A percentile compares a stretch with the other conserved stretches of the same genome.
phyloP scores from a whole-genome alignment of 2,888 invertebrate species.

The Endomychus coccineus region DNA sequence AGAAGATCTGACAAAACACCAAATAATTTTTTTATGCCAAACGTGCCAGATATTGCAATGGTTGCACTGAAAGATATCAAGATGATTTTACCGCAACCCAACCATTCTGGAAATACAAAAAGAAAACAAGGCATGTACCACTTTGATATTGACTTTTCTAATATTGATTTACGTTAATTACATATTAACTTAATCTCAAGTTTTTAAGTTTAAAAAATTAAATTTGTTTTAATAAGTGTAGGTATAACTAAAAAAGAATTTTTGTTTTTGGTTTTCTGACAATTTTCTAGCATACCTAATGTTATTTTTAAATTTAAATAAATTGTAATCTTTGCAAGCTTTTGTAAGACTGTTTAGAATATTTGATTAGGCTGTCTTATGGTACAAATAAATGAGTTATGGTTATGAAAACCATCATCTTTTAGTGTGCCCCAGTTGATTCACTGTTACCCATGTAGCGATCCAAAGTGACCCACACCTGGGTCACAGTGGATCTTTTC shows the following conservation, averaged over 20 bases:
- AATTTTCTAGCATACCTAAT: neutral
- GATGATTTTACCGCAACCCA: constrained; percentile 12
- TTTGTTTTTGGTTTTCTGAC: neutral
- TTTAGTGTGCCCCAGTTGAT: constrained; percentile 1
- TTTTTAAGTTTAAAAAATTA: neutral
- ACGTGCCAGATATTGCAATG: constrained; percentile 23
- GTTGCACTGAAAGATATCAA: constrained; percentile 18
- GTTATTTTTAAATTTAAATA: neutral
- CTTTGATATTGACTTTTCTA: constrained; percentile 22
- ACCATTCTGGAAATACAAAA: constrained; percentile 18
- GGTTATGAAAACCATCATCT: neutral
- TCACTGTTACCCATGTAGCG: constrained; percentile 1
- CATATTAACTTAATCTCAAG: neutral
- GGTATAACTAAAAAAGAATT: neutral
- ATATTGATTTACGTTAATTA: constrained; percentile 11
- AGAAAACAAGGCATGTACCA: constrained; percentile 21
- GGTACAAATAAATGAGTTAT: neutral
- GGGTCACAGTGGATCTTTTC: constrained; percentile 17
- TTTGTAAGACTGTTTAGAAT: neutral
- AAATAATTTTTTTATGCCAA: constrained; percentile 20
- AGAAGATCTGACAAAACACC: constrained; percentile 6
- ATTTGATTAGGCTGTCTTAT: neutral
- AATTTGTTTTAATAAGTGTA: too few species aligned
- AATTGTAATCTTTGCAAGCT: neutral
- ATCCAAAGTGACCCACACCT: constrained; percentile 13